Evolutionary conservation across 2,888 invertebrate genomes (phyloP), one percentile per base, ranked within the genome.

Genomic region (Drosophila eohydei): DNA sequence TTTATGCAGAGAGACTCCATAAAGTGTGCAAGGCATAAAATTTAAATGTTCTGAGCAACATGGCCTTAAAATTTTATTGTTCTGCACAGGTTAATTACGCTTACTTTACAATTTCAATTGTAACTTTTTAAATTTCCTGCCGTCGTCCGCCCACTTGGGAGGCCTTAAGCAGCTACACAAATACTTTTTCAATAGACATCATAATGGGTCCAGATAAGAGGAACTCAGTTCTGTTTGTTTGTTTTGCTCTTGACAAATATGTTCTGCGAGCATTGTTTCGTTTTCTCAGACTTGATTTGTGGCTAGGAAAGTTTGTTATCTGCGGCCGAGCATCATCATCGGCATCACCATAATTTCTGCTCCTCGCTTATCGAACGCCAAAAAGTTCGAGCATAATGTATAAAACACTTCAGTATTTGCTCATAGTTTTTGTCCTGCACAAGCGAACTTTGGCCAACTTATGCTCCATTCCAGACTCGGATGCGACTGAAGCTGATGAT

Each of bases 341-440:
- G 71, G 57, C 78, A 76, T 78, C 82, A 87, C 80, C 84, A 76
- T 88, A 85, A 82, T 75, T 74, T 74, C 62, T 65, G 76, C 80
- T 74, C 59, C 51, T 8, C 73, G 80, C 88, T 85, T 83, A 85
- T 84, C 86, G 80, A 82, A 77, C 59, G 66, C 80, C 74, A 57
- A 62, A 80, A 84, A 83, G 83, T 48, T 88, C 80, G 77, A 71
- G 78, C 80, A 82, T 83, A 82, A 85, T 82, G 81, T 78, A 64
- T 38, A 65, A 52, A 65, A 64, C 83, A 79, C 80, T 85, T 83
- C 62, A 74, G 78, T 70, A 59, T 88, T 82, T 56, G 61, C 60
- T 63, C 85, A 70, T 80, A 82, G 85, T 88, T 88, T 79, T 54
- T 64, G 52, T 61, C 48, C 64, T 51, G n/a, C 43, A 61, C 28